Evolutionary conservation across 2,888 invertebrate genomes (phyloP).

Genomic region (Branchinecta sandiegonensis): DNA sequence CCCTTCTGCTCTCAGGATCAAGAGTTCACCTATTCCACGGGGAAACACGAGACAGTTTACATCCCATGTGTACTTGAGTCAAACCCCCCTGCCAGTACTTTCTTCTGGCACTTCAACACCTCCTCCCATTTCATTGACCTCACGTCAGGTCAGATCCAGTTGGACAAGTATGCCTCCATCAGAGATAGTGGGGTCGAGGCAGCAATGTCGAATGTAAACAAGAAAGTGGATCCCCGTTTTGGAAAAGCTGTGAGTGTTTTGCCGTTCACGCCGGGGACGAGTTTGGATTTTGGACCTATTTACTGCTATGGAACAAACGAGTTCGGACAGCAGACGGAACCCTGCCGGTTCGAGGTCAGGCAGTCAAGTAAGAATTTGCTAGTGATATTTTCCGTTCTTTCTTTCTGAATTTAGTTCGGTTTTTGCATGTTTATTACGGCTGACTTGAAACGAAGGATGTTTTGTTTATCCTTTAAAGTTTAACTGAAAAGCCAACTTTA

Average conservation of each 20-base stretch:
- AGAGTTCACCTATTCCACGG: not conserved
- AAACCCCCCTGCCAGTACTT: not conserved
- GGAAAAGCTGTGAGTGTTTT: not conserved
- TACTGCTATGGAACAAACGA: conserved; percentile 4
- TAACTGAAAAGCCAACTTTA: too few relatives aligned
- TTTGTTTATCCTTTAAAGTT: too few relatives aligned
- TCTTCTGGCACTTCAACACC: not conserved
- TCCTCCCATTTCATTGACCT: not conserved
- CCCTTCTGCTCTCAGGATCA: not conserved
- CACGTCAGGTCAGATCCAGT: not conserved
- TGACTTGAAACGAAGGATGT: too few relatives aligned
- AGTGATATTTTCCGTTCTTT: too few relatives aligned
- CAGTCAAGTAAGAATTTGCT: not conserved
- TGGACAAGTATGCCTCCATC: not conserved
- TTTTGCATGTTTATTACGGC: too few relatives aligned
- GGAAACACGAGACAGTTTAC: not conserved
- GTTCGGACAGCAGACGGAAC: not conserved
- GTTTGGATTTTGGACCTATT: not conserved
- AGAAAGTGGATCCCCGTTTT: not conserved
- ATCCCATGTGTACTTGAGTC: conserved; percentile 10
- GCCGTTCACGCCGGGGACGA: not conserved
- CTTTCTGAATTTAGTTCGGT: too few relatives aligned
- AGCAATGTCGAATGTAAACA: not conserved
- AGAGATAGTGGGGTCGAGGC: not conserved
- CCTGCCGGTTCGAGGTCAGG: not conserved